A percentile compares a stretch with the other conserved stretches of the same genome.
phyloP scores from a whole-genome alignment of 92 coral and sea anemone genomes.

The Phenganax subtilis region DNA sequence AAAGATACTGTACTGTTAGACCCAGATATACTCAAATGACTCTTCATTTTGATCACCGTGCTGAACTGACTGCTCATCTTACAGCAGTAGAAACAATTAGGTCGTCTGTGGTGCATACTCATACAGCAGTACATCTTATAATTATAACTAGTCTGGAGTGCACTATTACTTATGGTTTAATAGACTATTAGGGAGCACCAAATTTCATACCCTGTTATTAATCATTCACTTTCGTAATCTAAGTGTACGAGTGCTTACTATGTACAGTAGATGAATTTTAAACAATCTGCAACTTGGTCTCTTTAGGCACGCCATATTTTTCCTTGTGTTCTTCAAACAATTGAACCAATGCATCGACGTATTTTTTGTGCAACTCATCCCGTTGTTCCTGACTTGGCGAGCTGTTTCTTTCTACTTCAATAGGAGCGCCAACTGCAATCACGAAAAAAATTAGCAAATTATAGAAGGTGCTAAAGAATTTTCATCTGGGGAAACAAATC shows the following conservation, averaged over 20 bases:
- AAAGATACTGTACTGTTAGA: no score
- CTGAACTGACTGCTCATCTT: no score
- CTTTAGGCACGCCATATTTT: constrained; percentile 57
- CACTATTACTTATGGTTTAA: no score
- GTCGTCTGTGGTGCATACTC: no score
- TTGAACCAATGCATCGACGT: constrained; percentile 52
- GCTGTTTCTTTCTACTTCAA: constrained; percentile 59
- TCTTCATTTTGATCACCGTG: no score
- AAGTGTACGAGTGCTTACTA: not conserved
- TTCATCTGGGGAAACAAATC: not conserved
- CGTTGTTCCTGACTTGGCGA: constrained; percentile 62
- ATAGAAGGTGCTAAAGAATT: not conserved
- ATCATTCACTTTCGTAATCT: not conserved
- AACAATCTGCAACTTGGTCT: constrained; percentile 52
- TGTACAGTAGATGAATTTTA: not conserved
- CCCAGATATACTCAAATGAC: no score
- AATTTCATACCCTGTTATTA: not conserved
- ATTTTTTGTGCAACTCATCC: constrained; percentile 57
- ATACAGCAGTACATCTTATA: no score
- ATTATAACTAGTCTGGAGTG: no score
- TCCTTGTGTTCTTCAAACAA: constrained; percentile 68
- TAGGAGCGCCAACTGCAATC: constrained; percentile 76
- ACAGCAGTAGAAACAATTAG: no score
- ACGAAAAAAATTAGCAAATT: not conserved
- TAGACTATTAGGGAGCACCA: not conserved